phyloP scores from a whole-genome alignment of 2,888 invertebrate species.

The Ornithoptera alexandrae region DNA sequence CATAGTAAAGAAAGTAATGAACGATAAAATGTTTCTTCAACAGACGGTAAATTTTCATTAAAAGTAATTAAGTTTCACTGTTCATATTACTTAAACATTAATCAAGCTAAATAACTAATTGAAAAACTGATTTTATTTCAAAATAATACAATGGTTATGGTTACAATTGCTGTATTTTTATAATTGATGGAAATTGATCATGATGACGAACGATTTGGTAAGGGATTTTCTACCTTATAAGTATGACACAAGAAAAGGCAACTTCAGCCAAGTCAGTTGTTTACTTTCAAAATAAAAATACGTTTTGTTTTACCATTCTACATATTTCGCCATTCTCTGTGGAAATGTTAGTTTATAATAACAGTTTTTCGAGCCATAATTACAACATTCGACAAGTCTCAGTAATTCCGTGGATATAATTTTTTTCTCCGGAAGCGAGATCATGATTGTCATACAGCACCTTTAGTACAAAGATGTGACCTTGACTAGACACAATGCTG shows the following conservation, averaged over 20 bases:
- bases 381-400: background rate
- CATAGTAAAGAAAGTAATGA: too few relatives aligned
- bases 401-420: constrained; percentile 13
- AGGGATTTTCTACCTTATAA: background rate
- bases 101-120: background rate
- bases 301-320: background rate
- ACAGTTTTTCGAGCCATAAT: background rate
- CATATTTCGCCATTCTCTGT: background rate
- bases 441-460: constrained; percentile 40
- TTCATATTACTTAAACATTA: background rate
- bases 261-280: too few relatives aligned
- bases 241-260: background rate
- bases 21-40: too few relatives aligned
- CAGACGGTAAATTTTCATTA: too few relatives aligned
- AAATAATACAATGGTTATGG: too few relatives aligned
- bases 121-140: too few relatives aligned
- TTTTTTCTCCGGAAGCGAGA: constrained; percentile 48
- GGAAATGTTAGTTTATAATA: background rate
- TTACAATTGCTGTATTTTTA: too few relatives aligned
- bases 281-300: too few relatives aligned
- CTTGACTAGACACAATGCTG: constrained; percentile 43
- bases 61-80: too few relatives aligned
- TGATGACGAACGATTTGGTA: too few relatives aligned
- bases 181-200: too few relatives aligned
- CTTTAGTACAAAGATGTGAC: constrained; percentile 35